These are phyloP conservation scores for Popillia japonica DNA, from an alignment of 1,140 invertebrate genomes.

Conservation along the genomic window DNA sequence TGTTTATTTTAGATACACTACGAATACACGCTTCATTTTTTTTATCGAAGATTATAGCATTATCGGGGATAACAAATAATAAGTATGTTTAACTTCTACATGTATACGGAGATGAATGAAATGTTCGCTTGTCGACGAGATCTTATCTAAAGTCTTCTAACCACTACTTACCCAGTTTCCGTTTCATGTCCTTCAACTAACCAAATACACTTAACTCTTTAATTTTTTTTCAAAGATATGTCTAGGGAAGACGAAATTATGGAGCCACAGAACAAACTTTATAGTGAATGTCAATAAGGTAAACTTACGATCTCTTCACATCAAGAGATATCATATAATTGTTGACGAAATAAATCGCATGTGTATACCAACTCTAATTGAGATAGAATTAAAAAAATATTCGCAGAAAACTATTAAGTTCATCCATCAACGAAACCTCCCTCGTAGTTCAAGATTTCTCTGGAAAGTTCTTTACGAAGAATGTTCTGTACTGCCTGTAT, in stretches of 20 bases:
- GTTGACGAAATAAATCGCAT: neutral
- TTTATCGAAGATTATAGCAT: no score
- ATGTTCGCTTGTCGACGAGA: no score
- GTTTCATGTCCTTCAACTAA: neutral
- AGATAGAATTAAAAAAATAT: neutral
- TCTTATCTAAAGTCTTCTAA: neutral
- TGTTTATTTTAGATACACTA: no score
- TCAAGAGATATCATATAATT: neutral
- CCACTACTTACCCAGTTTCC: neutral
- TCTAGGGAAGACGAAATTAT: neutral
- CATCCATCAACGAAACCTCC: no score
- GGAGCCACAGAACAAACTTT: constrained; percentile 7
- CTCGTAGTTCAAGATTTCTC: no score
- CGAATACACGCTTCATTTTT: no score
- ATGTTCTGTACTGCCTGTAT: no score
- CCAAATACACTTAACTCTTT: neutral
- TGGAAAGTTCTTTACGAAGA: no score
- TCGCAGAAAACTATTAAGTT: neutral
- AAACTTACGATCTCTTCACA: neutral
- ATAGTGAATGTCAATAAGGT: neutral
- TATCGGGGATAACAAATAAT: no score
- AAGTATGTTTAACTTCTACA: no score
- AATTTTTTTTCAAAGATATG: neutral
- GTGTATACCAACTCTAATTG: neutral
- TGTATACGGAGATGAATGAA: no score